phyloP scores from a whole-genome alignment of 2,113 vertebrate genomes.

The Oreotrochilus melanogaster region DNA sequence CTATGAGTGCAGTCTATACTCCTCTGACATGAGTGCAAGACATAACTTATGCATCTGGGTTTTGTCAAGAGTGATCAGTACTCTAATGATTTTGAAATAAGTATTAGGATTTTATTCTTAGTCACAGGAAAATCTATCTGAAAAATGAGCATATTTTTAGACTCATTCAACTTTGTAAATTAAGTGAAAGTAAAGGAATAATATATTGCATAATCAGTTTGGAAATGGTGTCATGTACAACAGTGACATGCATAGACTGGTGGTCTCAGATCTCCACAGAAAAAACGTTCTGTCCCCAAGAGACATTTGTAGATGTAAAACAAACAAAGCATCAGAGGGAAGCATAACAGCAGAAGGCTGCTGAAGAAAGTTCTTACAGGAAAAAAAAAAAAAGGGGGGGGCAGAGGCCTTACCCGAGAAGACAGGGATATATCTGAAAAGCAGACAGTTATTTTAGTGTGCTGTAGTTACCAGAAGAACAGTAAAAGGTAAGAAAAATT shows the following conservation, averaged over 20 bases:
- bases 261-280: not conserved
- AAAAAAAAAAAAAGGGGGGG: not conserved
- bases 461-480: not conserved
- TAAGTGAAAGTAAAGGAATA: not conserved
- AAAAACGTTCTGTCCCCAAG: not conserved
- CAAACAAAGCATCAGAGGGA: not conserved
- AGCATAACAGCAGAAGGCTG: not conserved
- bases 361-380: not conserved
- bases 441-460: not conserved
- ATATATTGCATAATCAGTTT: not conserved
- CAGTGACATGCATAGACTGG: not conserved
- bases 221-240: not conserved
- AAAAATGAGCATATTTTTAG: not conserved
- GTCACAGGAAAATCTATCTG: not conserved
- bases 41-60: accelerated
- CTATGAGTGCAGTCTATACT: not conserved
- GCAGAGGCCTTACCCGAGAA: not conserved
- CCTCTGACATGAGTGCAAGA: not conserved
- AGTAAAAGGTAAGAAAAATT: not conserved
- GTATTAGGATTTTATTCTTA: not conserved
- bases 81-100: not conserved
- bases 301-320: not conserved
- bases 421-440: not conserved
- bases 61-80: not conserved
- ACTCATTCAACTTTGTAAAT: not conserved